Base-by-base conservation (phyloP, 2,888 invertebrate genomes). In the Nomada lathburiana region DNA sequence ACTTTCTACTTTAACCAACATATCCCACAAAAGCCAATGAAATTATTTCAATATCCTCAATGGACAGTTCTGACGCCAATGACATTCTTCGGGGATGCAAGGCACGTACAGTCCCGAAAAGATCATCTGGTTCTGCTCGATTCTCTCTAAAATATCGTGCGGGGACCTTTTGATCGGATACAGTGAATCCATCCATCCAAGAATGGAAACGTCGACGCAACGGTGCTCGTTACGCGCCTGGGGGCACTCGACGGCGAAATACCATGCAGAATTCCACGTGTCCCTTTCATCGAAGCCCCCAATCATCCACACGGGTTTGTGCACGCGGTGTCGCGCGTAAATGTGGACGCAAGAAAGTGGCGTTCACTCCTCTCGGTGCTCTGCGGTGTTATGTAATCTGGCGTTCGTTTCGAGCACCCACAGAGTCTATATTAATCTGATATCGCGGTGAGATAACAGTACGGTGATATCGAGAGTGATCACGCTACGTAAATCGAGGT, bases 281-380 rank as follows among this genome's bases (percentile, higher is more conserved):
- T 80, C 80, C 80, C 80, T 80, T 80, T 80, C 80, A 80, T 80
- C 80, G 67, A 63, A 63, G 63, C 13, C 80, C 72, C 72, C 80
- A 72, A 80, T 80, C 80, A 73, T 80, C 73, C 80, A 67, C 79
- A 71, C n/a, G 52, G 16, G 23, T 42, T 26, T n/a, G 50, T n/a
- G 50, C 50, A 50, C 42, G 53, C 55, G 60, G 50, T 53, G 64
- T 59, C 72, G 68, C 64, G 81, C 47, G 53, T 83, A 67, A 76
- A 79, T 65, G 82, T 82, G 82, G 72, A 69, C 82, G 80, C 62
- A 80, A 60, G 82, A 76, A 76, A 82, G 63, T 60, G 60, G 36
- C 70, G 60, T 71, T 71, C 70, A 50, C 70, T 62, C 47, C 18
- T 60, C 60, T 70, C 4, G 36, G 75, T 80, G 68, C 71, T 63